Evolutionary conservation across 2,888 invertebrate species (phyloP).

Genomic region (Zaprionus bogoriensis): DNA sequence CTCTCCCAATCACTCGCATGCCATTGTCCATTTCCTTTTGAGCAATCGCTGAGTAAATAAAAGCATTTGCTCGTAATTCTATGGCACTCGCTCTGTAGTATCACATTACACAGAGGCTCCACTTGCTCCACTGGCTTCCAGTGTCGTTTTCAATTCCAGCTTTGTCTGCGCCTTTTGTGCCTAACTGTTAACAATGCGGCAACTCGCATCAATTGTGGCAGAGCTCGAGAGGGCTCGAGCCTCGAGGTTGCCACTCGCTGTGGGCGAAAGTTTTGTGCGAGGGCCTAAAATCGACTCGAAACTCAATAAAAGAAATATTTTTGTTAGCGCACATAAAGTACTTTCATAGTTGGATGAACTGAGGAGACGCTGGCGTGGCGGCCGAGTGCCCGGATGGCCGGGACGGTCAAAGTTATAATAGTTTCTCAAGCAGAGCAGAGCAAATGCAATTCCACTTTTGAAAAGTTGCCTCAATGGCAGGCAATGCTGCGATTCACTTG

Average conservation of each 20-base stretch:
- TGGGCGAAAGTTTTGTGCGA: slow-evolving; percentile 42
- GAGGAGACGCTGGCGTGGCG: slow-evolving; percentile 44
- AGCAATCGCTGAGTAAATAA: slow-evolving; percentile 33
- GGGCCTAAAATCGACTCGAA: slow-evolving; percentile 60
- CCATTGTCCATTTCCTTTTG: slow-evolving; percentile 1
- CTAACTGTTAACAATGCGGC: slow-evolving; percentile 58
- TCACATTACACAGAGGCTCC: slow-evolving; percentile 31
- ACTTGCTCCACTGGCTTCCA: slow-evolving; percentile 1
- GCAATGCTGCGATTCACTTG: slow-evolving; percentile 13
- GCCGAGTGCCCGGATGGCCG: slow-evolving; percentile 14
- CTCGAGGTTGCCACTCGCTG: slow-evolving; percentile 13
- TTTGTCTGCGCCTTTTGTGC: slow-evolving; percentile 36
- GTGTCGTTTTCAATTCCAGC: slow-evolving; percentile 34
- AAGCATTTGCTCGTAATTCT: slow-evolving; percentile 40
- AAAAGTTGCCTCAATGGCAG: slow-evolving; percentile 64
- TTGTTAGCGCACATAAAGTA: slow-evolving; percentile 77
- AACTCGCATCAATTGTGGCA: slow-evolving; percentile 56
- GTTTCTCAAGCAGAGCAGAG: slow-evolving; percentile 76
- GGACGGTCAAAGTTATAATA: slow-evolving; percentile 67
- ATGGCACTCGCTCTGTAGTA: slow-evolving; percentile 21
- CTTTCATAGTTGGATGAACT: slow-evolving; percentile 74
- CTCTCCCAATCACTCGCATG: neutral
- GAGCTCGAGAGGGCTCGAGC: too few species aligned
- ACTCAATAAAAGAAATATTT: slow-evolving; percentile 76
- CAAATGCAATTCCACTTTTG: slow-evolving; percentile 74